Evolutionary conservation across 2,888 invertebrate species (phyloP).

Genomic region (Arctia plantaginis): DNA sequence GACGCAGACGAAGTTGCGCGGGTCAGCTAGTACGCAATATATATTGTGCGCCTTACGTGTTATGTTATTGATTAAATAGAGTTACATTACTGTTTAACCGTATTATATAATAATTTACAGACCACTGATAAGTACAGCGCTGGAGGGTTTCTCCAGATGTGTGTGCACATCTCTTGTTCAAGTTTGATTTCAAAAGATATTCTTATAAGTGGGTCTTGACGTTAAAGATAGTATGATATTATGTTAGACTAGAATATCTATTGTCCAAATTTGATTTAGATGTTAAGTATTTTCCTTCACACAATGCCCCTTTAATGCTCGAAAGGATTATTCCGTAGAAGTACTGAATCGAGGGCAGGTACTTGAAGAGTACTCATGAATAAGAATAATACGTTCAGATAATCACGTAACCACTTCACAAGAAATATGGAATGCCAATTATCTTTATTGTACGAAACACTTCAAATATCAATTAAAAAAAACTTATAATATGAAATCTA

Average conservation of each 20-base stretch:
- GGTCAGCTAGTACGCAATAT: too few relatives aligned
- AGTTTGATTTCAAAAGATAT: background rate
- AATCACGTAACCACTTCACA: constrained; percentile 1
- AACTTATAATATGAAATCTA: background rate
- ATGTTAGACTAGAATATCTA: background rate
- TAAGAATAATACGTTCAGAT: background rate
- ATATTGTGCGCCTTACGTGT: background rate
- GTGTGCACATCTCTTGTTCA: background rate
- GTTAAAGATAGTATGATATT: background rate
- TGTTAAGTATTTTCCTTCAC: background rate
- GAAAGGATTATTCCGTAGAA: constrained; percentile 2
- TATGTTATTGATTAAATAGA: background rate
- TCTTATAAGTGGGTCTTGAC: too few relatives aligned
- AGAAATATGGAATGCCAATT: background rate
- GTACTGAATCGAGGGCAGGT: background rate
- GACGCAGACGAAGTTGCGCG: too few relatives aligned
- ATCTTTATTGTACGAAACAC: background rate
- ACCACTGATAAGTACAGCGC: background rate
- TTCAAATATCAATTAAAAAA: background rate
- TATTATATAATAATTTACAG: background rate
- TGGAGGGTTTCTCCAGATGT: background rate
- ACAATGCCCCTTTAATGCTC: background rate
- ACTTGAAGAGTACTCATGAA: constrained; percentile 3
- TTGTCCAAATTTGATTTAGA: background rate
- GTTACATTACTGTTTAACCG: background rate